Evolutionary conservation across 2,797 vertebrate species (phyloP), one percentile per base, ranked within the genome.

Genomic region (Chloroceryle inda): DNA sequence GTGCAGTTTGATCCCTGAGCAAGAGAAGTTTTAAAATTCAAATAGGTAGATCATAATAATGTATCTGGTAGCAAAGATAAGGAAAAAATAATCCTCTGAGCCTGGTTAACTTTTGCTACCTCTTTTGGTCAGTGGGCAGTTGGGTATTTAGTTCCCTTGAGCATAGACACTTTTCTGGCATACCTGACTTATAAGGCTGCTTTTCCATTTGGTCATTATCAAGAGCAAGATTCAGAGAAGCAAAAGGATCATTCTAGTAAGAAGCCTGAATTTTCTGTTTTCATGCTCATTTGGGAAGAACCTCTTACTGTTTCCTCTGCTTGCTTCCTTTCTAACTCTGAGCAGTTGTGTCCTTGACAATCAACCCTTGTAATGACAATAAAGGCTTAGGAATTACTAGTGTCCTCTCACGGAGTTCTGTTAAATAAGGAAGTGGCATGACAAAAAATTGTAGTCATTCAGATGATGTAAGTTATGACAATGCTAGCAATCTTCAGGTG

Each of bases 201-300:
- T 69, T 91, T 92, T 53, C 20, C 18, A 10, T 47, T 73, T 89
- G n/a, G 11, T 42, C 26, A 31, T 42, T 69, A 55, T 9, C 17
- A 44, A 37, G 17, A 66, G 1, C 6, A 79, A 42, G 26, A 35
- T 82, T 72, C 37, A 59, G 59, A 87, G 22, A 29, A 88, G 23
- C 8, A 11, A 29, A 89, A 59, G 15, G 26, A 44, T 77, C 1
- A 15, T 58, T 82, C 29, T 21, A 42, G 7, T 33, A 33, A 40
- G 24, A 61, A 83, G 22, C 20, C 24, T 71, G 40, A 31, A 52
- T 89, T 77, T 96, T 80, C 35, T 69, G 18, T 10, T 89, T 88
- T 59, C 20, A 6, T 19, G 5, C 4, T 45, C 1, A 15, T 59
- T 87, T 63, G 2, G 2, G 3, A 4, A 26, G 2, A 67, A 11